phyloP scores from a whole-genome alignment of 2,888 invertebrate species.

The Epirrita christyi region DNA sequence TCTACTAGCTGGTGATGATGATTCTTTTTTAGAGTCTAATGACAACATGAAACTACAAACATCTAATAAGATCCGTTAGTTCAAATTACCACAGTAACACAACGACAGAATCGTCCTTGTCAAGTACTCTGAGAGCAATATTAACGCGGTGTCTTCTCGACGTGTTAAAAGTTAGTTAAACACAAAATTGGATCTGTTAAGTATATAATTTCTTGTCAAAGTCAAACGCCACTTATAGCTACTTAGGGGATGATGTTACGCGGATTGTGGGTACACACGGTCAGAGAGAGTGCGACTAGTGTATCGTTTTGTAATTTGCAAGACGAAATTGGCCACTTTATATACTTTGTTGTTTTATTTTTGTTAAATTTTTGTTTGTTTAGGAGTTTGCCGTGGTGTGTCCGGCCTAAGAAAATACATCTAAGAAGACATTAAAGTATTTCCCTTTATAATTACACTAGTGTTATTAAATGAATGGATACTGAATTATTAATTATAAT shows the following conservation, averaged over 20 bases:
- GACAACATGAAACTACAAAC: constrained; percentile 11
- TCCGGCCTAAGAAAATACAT: too few relatives aligned
- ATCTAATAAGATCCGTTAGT: not conserved
- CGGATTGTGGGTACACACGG: constrained; percentile 11
- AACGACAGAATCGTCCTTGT: constrained; percentile 21
- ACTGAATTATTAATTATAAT: too few relatives aligned
- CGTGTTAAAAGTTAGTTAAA: constrained; percentile 69
- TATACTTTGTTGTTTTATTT: too few relatives aligned
- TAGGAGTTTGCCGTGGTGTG: too few relatives aligned
- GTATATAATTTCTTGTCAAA: constrained; percentile 70
- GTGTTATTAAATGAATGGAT: too few relatives aligned
- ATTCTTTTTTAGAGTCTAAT: too few relatives aligned
- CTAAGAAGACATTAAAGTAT: too few relatives aligned
- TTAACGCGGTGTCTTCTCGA: constrained; percentile 36
- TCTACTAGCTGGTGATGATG: too few relatives aligned
- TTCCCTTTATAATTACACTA: too few relatives aligned
- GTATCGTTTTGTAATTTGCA: too few relatives aligned
- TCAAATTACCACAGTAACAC: constrained; percentile 17
- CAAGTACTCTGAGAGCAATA: constrained; percentile 36
- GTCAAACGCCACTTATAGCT: constrained; percentile 63
- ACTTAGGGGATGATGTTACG: constrained; percentile 38
- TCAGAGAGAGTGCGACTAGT: constrained; percentile 23
- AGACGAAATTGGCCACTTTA: too few relatives aligned
- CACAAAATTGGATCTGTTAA: constrained; percentile 63
- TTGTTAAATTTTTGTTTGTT: too few relatives aligned